Evolutionary conservation across 2,113 vertebrate species (phyloP).

Genomic region (Sula dactylatra): DNA sequence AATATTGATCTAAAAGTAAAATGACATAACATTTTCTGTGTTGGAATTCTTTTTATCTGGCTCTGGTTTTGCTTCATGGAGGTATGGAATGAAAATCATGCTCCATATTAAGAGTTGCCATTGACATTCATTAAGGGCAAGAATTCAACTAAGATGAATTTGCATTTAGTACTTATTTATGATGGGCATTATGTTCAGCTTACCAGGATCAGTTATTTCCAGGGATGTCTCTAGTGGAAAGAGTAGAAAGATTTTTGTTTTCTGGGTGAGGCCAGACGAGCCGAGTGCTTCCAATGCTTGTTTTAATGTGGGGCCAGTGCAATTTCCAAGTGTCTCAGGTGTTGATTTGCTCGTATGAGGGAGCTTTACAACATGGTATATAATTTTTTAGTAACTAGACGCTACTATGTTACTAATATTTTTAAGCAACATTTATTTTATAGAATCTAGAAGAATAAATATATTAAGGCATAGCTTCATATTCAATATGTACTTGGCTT

Average conservation of each 20-base stretch:
- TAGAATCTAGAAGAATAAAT: neutral
- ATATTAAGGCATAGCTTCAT: neutral
- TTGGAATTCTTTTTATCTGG: neutral
- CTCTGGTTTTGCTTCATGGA: neutral
- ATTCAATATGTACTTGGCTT: neutral
- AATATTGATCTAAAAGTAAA: neutral
- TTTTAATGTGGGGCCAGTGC: neutral
- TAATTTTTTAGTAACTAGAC: neutral
- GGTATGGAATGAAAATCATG: neutral
- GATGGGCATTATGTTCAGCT: neutral
- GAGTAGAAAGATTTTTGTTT: neutral
- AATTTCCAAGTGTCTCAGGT: neutral
- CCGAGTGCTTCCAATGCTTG: neutral
- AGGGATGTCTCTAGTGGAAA: neutral
- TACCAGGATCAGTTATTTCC: neutral
- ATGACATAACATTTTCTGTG: neutral
- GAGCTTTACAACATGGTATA: neutral
- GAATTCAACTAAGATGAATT: neutral
- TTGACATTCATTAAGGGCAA: neutral
- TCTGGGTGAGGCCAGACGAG: neutral
- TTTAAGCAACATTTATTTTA: neutral
- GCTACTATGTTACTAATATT: neutral
- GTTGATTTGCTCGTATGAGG: neutral
- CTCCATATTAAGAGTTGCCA: neutral
- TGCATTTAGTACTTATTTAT: neutral